Evolutionary conservation across 2,113 vertebrate species (phyloP).

Genomic region (Melanocharis versteri): DNA sequence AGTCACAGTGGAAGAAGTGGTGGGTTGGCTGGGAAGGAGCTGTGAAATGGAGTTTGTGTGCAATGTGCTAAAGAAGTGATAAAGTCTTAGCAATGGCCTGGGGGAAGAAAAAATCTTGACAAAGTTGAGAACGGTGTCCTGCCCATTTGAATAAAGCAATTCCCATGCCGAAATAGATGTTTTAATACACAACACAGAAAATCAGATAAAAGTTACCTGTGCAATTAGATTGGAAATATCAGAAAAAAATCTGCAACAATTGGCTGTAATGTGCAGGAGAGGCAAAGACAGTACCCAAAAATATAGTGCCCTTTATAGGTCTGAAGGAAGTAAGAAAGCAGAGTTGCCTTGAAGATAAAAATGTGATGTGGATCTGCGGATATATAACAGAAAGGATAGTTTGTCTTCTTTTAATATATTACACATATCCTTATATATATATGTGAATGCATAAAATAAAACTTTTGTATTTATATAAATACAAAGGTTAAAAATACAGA

Average conservation of each 20-base stretch:
- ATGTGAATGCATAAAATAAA: not conserved
- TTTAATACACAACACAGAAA: not conserved
- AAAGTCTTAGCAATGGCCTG: not conserved
- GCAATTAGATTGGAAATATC: not conserved
- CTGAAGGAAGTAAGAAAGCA: not conserved
- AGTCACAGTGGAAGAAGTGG: not conserved
- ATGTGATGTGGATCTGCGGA: not conserved
- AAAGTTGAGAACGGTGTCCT: not conserved
- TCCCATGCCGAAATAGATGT: not conserved
- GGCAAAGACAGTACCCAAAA: not conserved
- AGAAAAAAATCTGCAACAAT: not conserved
- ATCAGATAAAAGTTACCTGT: not conserved
- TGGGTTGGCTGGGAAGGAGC: not conserved
- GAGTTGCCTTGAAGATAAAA: not conserved
- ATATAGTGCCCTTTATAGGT: not conserved
- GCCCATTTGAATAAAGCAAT: not conserved
- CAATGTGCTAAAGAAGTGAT: not conserved
- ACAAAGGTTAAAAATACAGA: not conserved
- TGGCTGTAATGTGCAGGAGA: not conserved
- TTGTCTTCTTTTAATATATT: not conserved
- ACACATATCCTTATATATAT: too few species aligned
- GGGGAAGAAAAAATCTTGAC: not conserved
- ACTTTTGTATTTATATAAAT: not conserved
- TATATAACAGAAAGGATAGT: not conserved
- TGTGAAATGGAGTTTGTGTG: not conserved